Evolutionary conservation across 2,113 vertebrate species (phyloP).

Genomic region (Coreoperca whiteheadi): DNA sequence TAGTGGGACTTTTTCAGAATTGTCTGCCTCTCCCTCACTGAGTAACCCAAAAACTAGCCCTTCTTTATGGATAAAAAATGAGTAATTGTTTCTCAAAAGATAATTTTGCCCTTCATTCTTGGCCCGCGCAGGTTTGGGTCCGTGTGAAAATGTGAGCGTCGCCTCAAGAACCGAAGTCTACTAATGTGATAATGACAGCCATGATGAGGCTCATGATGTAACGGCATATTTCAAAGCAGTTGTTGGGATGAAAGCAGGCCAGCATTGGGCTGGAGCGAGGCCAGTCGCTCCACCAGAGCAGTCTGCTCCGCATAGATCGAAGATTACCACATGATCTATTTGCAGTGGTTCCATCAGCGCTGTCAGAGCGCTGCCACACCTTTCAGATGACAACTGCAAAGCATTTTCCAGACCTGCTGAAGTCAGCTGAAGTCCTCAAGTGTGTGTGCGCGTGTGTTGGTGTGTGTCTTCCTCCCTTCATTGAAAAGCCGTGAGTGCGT

Average conservation of each 20-base stretch:
- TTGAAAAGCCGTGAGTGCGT: background rate
- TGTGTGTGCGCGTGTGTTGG: background rate
- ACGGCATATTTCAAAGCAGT: conserved; percentile 58
- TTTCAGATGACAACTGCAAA: conserved; percentile 54
- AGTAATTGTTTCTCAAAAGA: conserved; percentile 21
- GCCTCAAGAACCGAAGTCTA: background rate
- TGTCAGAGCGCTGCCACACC: conserved; percentile 53
- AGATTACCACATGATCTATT: conserved; percentile 53
- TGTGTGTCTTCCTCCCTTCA: background rate
- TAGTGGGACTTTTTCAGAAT: background rate
- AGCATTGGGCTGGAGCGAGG: conserved; percentile 32
- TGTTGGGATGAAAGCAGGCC: conserved; percentile 39
- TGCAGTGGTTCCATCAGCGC: conserved; percentile 31
- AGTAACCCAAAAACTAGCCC: background rate
- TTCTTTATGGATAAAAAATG: background rate
- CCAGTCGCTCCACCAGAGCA: conserved; percentile 36
- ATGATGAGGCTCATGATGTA: conserved; percentile 56
- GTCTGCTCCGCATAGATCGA: conserved; percentile 27
- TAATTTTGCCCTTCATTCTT: background rate
- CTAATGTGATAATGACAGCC: conserved; percentile 63
- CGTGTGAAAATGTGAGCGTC: conserved; percentile 2
- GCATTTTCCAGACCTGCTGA: conserved; percentile 51
- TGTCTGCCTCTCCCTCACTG: background rate
- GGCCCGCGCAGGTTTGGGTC: background rate
- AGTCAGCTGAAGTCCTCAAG: conserved; percentile 38